Base-by-base conservation (phyloP, 2,797 vertebrate genomes). In the Scleropages formosus region DNA sequence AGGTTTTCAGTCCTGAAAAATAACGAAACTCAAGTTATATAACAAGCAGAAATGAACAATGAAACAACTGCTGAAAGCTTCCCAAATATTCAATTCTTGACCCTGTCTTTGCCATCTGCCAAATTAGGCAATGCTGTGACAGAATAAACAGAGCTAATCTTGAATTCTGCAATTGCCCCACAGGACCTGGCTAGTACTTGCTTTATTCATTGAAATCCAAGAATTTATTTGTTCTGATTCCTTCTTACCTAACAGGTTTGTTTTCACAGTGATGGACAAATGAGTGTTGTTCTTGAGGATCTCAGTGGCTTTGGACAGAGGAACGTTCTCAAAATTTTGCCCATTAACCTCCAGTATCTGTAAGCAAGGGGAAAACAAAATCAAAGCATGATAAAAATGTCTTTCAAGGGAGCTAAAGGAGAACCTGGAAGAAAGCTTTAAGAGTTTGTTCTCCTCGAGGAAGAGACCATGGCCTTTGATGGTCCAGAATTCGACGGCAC, bases 211-310 rank as follows among this genome's bases (percentile, higher is more conserved):
- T 39, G 31, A 39, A 39, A 39, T 39, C 31, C 31, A 39, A 39
- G 2, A 39, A 31, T 39, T 39, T 39, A 39, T 39, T 2, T 39
- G 31, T 39, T 39, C 6, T 12, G 0, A 1, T 16, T 44, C 15
- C 1, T 6, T 3, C 90, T 93, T 89, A 99, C 98, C 97, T 90
- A 99, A 93, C 81, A 99, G 93, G 84, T 99, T 98, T 67, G 96
- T 99, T 95, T 99, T 99, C 94, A 99, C 98, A 96, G 97, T 98
- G 93, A 99, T 97, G 78, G 98, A 98, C 85, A 99, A 87, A 87
- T 99, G 98, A 39, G 98, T 99, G 89, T 98, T 99, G 93, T 99
- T 99, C 90, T 94, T 94, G 87, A 99, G 93, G 85, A 99, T 99
- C 92, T 99, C 98, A 72, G 96, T 96, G 88, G 96, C 98, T 95